Percentiles rank a stretch among this genome's conserved stretches.
These are phyloP conservation scores for Apeltes quadracus DNA, from an alignment of 2,113 vertebrate genomes.

Conservation along the genomic window DNA sequence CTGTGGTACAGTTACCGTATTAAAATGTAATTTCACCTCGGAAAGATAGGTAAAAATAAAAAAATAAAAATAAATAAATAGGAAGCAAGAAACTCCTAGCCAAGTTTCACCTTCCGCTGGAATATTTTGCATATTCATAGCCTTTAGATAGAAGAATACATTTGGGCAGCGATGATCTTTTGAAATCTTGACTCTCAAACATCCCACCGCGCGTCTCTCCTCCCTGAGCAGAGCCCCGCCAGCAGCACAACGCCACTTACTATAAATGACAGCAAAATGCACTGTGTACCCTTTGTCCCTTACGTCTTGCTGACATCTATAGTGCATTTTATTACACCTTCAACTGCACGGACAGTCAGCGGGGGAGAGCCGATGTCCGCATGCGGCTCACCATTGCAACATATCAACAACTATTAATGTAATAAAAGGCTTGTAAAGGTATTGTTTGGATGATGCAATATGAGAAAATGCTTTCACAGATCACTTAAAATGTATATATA, in stretches of 20 bases:
- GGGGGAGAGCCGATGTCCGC: not conserved
- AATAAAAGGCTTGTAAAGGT: too few species aligned
- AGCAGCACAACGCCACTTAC: not conserved
- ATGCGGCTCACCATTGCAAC: not conserved
- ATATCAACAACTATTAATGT: too few species aligned
- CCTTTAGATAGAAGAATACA: not conserved
- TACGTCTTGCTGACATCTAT: not conserved
- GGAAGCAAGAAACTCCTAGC: not conserved
- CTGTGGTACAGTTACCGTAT: constrained; percentile 30
- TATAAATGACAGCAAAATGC: not conserved
- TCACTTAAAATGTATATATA: too few species aligned
- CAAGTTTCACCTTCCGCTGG: not conserved
- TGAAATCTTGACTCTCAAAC: not conserved
- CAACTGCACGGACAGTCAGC: not conserved
- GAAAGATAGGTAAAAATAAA: not conserved
- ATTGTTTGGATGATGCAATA: too few species aligned
- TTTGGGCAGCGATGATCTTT: not conserved
- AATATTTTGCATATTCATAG: not conserved
- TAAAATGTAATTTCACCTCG: constrained; percentile 25
- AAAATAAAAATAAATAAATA: too few species aligned
- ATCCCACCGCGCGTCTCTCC: not conserved
- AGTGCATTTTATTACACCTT: not conserved
- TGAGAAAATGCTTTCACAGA: too few species aligned
- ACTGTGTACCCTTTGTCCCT: not conserved
- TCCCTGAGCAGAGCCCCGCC: not conserved